Evolutionary conservation across 1,140 invertebrate genomes (phyloP).

Genomic region (Mamestra configurata): DNA sequence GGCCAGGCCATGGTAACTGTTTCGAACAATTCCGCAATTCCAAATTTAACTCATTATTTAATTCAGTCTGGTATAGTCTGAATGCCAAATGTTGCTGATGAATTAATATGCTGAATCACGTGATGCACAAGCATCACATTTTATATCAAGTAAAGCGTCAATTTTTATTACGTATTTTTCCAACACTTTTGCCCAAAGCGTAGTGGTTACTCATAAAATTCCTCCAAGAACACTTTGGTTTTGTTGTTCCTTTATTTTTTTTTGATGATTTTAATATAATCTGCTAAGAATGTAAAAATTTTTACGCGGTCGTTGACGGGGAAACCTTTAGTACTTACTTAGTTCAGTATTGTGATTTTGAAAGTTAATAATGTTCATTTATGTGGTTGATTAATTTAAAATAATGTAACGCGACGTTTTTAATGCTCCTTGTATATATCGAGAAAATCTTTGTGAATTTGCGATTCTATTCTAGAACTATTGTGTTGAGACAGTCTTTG

Average conservation of each 20-base stretch:
- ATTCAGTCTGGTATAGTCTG: too few relatives aligned
- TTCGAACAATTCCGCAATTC: too few relatives aligned
- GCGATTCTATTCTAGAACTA: too few relatives aligned
- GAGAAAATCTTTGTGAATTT: too few relatives aligned
- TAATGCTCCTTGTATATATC: too few relatives aligned
- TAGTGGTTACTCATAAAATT: conserved; percentile 9
- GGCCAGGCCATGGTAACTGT: too few relatives aligned
- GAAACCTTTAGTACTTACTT: neutral
- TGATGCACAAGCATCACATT: neutral
- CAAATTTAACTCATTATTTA: too few relatives aligned
- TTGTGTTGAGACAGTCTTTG: too few relatives aligned
- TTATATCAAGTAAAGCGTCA: neutral
- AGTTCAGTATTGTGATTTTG: neutral
- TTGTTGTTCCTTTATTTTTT: neutral
- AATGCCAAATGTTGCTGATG: neutral
- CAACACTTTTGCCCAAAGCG: neutral
- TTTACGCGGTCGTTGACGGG: neutral
- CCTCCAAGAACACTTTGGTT: neutral
- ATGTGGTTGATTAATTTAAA: too few relatives aligned
- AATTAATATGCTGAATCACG: neutral
- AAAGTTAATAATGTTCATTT: too few relatives aligned
- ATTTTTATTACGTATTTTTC: neutral
- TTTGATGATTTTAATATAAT: neutral
- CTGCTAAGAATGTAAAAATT: neutral
- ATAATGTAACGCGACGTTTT: too few relatives aligned